Evolutionary conservation across 2,888 invertebrate genomes (phyloP).

Genomic region (Bombylius discolor): DNA sequence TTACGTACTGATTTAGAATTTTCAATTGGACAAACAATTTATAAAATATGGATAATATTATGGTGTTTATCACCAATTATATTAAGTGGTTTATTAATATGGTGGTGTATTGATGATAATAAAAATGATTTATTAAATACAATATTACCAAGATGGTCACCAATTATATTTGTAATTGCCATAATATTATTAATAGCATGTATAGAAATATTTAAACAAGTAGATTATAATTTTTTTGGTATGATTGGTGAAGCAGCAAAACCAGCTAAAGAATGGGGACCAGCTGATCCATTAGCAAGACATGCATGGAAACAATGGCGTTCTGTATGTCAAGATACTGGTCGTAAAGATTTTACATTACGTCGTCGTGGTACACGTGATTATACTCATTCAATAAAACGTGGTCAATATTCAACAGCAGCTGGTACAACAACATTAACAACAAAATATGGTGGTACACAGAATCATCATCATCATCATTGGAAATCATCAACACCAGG

Average conservation of each 20-base stretch:
- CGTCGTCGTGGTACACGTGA: constrained; percentile 35
- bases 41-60: constrained; percentile 31
- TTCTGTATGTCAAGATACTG: constrained; percentile 36
- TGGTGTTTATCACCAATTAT: constrained; percentile 35
- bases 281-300: constrained; percentile 35
- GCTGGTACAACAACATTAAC: constrained; percentile 3
- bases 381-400: constrained; percentile 37
- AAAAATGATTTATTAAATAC: constrained; percentile 25
- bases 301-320: constrained; percentile 39
- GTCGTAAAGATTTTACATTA: constrained; percentile 34
- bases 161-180: constrained; percentile 29
- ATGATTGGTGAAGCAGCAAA: constrained; percentile 37
- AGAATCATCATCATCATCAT: constrained; percentile 14
- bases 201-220: constrained; percentile 34
- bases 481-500: constrained; percentile 36
- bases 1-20: constrained; percentile 36
- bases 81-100: constrained; percentile 30
- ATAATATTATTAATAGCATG: constrained; percentile 31
- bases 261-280: constrained; percentile 38
- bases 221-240: constrained; percentile 37
- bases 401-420: constrained; percentile 33
- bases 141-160: constrained; percentile 34
- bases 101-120: constrained; percentile 36
- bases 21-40: constrained; percentile 35
- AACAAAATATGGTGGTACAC: constrained; percentile 17